phyloP scores from a whole-genome alignment of 2,113 vertebrate species.

The Pluvianellus socialis region DNA sequence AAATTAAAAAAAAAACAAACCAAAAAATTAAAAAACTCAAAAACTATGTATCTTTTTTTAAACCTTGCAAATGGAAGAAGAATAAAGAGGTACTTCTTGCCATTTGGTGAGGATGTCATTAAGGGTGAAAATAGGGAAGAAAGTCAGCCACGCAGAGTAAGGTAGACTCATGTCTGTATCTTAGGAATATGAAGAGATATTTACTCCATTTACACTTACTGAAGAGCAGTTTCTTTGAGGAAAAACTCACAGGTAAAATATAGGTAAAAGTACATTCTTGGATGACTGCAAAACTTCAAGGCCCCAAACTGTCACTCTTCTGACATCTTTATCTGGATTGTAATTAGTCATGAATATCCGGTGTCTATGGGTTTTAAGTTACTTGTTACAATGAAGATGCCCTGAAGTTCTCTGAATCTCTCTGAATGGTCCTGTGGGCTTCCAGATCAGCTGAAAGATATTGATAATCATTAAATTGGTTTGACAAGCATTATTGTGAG shows the following conservation, averaged over 20 bases:
- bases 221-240: background rate
- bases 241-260: background rate
- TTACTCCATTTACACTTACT: background rate
- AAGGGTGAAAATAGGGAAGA: background rate
- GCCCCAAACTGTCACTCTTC: background rate
- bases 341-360: background rate
- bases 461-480: slow-evolving; percentile 29
- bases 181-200: background rate
- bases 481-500: slow-evolving; percentile 36
- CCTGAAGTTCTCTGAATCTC: background rate
- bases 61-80: background rate
- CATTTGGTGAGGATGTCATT: background rate
- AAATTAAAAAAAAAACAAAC: background rate
- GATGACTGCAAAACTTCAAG: background rate
- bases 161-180: background rate
- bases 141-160: background rate
- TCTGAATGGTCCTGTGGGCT: background rate
- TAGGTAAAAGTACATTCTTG: background rate
- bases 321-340: background rate
- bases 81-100: background rate
- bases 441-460: background rate
- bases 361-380: background rate
- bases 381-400: background rate
- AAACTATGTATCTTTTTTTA: background rate
- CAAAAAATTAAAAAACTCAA: background rate